Conservation (phyloP, 1,140 invertebrate species). For the Rhagoletis pomonella region DNA sequence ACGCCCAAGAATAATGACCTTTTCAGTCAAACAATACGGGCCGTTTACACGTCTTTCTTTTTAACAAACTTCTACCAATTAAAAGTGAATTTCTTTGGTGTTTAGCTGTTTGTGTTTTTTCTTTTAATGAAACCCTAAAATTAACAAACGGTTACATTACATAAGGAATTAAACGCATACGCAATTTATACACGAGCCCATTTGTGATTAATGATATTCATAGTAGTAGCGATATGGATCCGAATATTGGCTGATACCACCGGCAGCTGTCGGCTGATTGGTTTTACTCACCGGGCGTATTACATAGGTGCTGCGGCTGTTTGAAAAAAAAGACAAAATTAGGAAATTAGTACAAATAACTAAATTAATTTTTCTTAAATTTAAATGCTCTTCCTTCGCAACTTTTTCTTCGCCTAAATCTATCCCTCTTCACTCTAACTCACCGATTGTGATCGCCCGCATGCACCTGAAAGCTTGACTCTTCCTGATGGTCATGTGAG, state of each 20-base stretch:
- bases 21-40: too few relatives aligned
- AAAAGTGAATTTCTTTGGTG: slow-evolving; percentile 53
- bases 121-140: slow-evolving; percentile 9
- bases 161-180: slow-evolving; percentile 21
- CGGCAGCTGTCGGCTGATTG: slow-evolving; percentile 63
- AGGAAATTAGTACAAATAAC: not conserved
- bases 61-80: not conserved
- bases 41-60: too few relatives aligned
- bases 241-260: slow-evolving; percentile 68
- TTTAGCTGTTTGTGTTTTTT: slow-evolving; percentile 56
- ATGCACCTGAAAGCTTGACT: slow-evolving; percentile 80
- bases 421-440: slow-evolving; percentile 56
- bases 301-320: slow-evolving; percentile 78
- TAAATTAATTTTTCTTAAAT: too few relatives aligned
- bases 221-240: slow-evolving; percentile 78
- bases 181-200: not conserved
- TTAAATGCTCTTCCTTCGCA: too few relatives aligned
- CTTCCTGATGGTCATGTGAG: slow-evolving; percentile 77
- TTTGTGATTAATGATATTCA: slow-evolving; percentile 71
- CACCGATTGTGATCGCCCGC: slow-evolving; percentile 79
- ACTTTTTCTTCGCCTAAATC: not conserved
- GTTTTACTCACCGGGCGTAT: slow-evolving; percentile 76
- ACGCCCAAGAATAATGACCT: too few relatives aligned
- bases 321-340: slow-evolving; percentile 37
- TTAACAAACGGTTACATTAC: slow-evolving; percentile 27